A percentile compares a stretch with the other conserved stretches of the same genome.
phyloP scores from a whole-genome alignment of 2,113 vertebrate genomes.

The Mandrillus leucophaeus region DNA sequence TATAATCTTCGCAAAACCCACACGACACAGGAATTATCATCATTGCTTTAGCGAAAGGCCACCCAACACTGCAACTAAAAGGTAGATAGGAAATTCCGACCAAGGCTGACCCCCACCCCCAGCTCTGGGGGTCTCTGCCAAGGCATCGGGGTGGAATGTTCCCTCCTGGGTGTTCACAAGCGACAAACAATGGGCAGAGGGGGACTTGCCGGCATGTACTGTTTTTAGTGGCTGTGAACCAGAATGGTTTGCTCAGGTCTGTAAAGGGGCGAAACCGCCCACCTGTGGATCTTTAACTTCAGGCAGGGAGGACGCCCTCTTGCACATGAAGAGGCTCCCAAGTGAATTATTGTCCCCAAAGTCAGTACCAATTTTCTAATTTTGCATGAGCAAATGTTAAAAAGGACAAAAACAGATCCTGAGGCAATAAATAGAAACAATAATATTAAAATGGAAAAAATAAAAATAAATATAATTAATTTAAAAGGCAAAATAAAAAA shows the following conservation, averaged over 20 bases:
- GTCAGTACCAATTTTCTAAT: neutral
- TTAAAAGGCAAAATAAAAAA: neutral
- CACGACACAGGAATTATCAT: neutral
- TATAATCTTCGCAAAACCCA: neutral
- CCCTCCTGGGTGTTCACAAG: neutral
- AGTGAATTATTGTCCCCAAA: neutral
- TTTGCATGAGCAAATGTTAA: neutral
- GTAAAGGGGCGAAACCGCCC: neutral
- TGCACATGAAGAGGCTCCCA: neutral
- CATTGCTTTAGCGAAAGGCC: neutral
- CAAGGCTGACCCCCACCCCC: accelerated
- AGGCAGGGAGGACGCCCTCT: neutral
- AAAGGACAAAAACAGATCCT: neutral
- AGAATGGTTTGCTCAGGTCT: neutral
- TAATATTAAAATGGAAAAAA: no score
- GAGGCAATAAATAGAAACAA: no score
- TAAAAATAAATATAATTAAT: no score
- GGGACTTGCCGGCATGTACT: neutral
- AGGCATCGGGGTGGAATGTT: neutral
- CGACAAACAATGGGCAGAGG: accelerated
- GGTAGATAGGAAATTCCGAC: accelerated
- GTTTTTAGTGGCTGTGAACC: accelerated
- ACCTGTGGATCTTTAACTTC: accelerated
- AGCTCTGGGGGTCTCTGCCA: neutral
- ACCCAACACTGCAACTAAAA: neutral